These are phyloP conservation scores for Platyrinchus mystaceus DNA, from an alignment of 2,797 vertebrate genomes.

Conservation along the genomic window DNA sequence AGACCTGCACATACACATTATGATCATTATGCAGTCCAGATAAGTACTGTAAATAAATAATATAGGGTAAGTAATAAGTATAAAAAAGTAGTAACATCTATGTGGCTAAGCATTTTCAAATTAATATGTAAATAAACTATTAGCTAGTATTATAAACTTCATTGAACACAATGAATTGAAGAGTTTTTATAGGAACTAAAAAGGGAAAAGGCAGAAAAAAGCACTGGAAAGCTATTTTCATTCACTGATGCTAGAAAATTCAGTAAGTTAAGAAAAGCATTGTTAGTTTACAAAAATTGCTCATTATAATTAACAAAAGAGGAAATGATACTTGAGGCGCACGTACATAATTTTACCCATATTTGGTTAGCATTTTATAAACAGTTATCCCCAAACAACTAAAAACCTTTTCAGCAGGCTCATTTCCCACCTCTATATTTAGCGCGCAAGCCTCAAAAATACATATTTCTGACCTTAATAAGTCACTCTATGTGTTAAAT, in stretches of 20 bases:
- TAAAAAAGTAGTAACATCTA: conserved; percentile 17
- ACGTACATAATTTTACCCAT: neutral
- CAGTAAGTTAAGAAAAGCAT: neutral
- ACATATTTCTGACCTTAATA: conserved; percentile 62
- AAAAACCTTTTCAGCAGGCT: neutral
- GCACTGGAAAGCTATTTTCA: neutral
- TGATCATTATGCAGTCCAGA: neutral
- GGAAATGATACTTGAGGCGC: neutral
- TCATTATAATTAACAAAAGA: conserved; percentile 8
- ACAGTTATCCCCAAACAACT: neutral
- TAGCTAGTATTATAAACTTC: neutral
- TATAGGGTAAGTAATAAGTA: neutral
- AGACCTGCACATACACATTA: neutral
- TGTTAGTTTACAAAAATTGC: neutral
- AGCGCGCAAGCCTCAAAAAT: conserved; percentile 50
- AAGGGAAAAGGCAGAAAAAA: neutral
- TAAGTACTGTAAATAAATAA: conserved; percentile 13
- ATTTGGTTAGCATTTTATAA: neutral
- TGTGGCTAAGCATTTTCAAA: neutral
- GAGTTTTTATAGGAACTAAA: neutral
- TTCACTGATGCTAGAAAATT: neutral
- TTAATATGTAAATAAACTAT: neutral
- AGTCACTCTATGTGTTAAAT: conserved; percentile 26
- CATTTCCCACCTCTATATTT: conserved; percentile 50
- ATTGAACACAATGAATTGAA: neutral